A percentile compares a stretch with the other conserved stretches of the same genome.
Evolutionary conservation across 2,888 invertebrate genomes (phyloP).

Genomic region (Oscheius sp.): DNA sequence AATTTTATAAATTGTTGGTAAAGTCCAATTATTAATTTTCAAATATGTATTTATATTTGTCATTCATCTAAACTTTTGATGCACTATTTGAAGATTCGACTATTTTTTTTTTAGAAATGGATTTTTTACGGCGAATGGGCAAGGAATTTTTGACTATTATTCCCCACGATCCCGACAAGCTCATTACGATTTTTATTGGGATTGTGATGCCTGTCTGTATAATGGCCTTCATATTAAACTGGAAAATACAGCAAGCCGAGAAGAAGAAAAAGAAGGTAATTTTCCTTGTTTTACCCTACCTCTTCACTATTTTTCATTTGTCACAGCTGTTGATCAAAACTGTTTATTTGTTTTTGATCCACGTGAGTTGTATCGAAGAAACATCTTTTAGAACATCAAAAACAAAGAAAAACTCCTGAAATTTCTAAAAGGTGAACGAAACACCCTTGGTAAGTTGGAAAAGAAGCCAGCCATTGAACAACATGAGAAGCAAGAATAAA

Average conservation of each 20-base stretch:
- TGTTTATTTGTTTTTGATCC: no score
- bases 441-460: not conserved
- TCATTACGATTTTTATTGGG: conserved; percentile 17
- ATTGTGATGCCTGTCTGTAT: conserved; percentile 35
- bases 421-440: conserved; percentile 7
- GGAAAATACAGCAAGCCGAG: conserved; percentile 43
- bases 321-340: no score
- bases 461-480: no score
- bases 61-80: not conserved
- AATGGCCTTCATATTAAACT: conserved; percentile 41
- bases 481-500: conserved; percentile 14
- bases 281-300: no score
- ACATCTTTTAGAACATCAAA: conserved; percentile 7
- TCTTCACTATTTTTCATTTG: no score
- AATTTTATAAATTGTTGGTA: no score
- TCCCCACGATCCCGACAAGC: not conserved
- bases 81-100: not conserved
- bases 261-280: conserved; percentile 32
- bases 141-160: not conserved
- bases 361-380: no score
- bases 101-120: conserved; percentile 3
- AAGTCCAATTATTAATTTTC: no score
- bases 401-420: conserved; percentile 26
- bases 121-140: not conserved
- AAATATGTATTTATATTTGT: conserved; percentile 2